Conservation (phyloP, 2,888 invertebrate species). For the Laspeyria flexula region DNA sequence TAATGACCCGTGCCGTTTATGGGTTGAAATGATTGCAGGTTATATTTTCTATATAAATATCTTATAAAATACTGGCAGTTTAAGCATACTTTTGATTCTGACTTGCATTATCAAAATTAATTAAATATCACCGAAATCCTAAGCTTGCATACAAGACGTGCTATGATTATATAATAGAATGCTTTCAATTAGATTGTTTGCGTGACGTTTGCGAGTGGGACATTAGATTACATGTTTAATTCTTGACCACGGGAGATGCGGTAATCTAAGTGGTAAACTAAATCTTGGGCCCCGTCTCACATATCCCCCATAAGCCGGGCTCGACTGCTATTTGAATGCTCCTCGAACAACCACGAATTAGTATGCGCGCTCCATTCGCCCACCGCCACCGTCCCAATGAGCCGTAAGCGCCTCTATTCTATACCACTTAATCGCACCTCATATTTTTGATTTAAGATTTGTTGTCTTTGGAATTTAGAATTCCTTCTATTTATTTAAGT, state of each 20-base stretch:
- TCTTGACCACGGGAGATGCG: slow-evolving; percentile 77
- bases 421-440: slow-evolving; percentile 31
- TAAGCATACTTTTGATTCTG: no score
- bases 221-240: slow-evolving; percentile 81
- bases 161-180: slow-evolving; percentile 57
- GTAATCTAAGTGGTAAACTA: slow-evolving; percentile 85
- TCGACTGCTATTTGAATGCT: slow-evolving; percentile 79
- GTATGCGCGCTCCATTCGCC: slow-evolving; percentile 82
- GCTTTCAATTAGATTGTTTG: slow-evolving; percentile 62
- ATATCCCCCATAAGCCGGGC: slow-evolving; percentile 82
- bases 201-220: slow-evolving; percentile 64
- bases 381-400: slow-evolving; percentile 69
- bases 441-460: slow-evolving; percentile 35
- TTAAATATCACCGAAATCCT: slow-evolving; percentile 37
- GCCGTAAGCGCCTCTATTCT: slow-evolving; percentile 70
- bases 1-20: no score
- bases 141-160: slow-evolving; percentile 36
- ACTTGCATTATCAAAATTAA: slow-evolving; percentile 43
- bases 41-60: no score
- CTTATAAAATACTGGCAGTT: no score
- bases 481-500: not conserved
- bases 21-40: no score
- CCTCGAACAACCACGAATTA: slow-evolving; percentile 80
- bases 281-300: slow-evolving; percentile 82
- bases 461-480: slow-evolving; percentile 8